Evolutionary conservation across 2,888 invertebrate genomes (phyloP).

Genomic region (Nomada fabriciana): DNA sequence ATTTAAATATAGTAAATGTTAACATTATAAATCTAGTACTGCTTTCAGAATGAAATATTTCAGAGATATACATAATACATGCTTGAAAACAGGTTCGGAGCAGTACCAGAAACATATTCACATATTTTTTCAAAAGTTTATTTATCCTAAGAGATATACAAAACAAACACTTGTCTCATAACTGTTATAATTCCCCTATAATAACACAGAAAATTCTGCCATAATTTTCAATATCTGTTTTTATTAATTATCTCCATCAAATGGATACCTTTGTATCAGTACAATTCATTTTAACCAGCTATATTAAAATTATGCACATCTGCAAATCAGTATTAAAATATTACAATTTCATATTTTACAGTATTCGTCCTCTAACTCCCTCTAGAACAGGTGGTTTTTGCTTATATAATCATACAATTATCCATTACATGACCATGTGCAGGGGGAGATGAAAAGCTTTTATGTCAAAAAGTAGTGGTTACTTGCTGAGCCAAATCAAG

Average conservation of each 20-base stretch:
- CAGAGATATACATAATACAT: constrained; percentile 17
- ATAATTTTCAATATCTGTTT: constrained; percentile 83
- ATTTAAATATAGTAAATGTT: constrained; percentile 47
- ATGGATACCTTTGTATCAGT: constrained; percentile 78
- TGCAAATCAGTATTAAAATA: constrained; percentile 85
- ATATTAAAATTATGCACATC: constrained; percentile 84
- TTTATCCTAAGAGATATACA: constrained; percentile 87
- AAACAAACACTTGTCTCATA: constrained; percentile 87
- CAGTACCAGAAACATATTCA: constrained; percentile 59
- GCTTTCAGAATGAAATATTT: constrained; percentile 46
- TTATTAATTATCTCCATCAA: constrained; percentile 76
- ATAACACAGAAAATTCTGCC: constrained; percentile 86
- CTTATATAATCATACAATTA: constrained; percentile 70
- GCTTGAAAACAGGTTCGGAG: constrained; percentile 52
- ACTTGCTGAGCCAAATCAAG: constrained; percentile 68
- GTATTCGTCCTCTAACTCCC: constrained; percentile 75
- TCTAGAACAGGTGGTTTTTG: constrained; percentile 70
- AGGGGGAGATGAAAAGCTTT: constrained; percentile 74
- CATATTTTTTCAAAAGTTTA: constrained; percentile 86
- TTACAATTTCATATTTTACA: constrained; percentile 85
- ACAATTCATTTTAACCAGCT: constrained; percentile 82
- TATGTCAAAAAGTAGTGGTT: constrained; percentile 68
- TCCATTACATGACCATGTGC: constrained; percentile 72
- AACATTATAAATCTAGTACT: constrained; percentile 52
- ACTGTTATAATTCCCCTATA: constrained; percentile 85